These are phyloP conservation scores for Acanthornis magna DNA, from an alignment of 2,797 vertebrate genomes.

Conservation along the genomic window DNA sequence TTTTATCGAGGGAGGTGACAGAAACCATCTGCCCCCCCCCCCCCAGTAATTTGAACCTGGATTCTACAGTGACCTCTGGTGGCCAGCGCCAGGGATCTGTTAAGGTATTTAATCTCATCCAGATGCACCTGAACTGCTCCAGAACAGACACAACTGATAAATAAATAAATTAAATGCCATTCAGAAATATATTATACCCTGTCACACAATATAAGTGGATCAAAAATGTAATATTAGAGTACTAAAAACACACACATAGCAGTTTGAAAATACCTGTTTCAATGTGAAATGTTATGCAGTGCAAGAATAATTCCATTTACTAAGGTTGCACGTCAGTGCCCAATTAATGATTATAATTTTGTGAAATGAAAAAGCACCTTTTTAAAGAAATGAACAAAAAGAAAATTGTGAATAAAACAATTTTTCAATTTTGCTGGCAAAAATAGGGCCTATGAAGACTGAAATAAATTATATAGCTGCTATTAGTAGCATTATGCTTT, in stretches of 20 bases:
- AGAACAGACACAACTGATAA: constrained; percentile 44
- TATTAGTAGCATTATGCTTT: constrained; percentile 78
- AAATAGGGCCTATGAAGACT: constrained; percentile 75
- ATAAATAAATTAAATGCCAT: constrained; percentile 70
- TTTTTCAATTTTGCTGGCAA: constrained; percentile 79
- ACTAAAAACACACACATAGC: constrained; percentile 68
- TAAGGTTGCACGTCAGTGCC: constrained; percentile 66
- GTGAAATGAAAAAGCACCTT: constrained; percentile 73
- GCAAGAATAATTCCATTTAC: constrained; percentile 71
- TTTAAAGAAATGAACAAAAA: constrained; percentile 75
- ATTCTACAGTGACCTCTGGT: constrained; percentile 80
- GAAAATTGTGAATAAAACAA: constrained; percentile 79
- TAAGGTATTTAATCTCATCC: constrained; percentile 61
- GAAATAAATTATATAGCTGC: constrained; percentile 78
- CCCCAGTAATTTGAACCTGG: constrained; percentile 67
- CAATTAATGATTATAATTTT: constrained; percentile 79
- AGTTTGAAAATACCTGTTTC: constrained; percentile 71
- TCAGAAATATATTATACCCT: constrained; percentile 60
- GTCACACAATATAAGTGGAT: constrained; percentile 47
- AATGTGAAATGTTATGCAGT: constrained; percentile 52
- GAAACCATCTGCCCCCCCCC: constrained; percentile 31
- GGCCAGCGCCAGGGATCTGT: constrained; percentile 62
- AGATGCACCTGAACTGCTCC: constrained; percentile 32
- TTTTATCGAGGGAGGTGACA: constrained; percentile 60
- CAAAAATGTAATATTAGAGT: constrained; percentile 62